Percentiles rank a stretch among this genome's conserved stretches.
Evolutionary conservation across 2,113 vertebrate genomes (phyloP).

Genomic region (Odocoileus virginianus): DNA sequence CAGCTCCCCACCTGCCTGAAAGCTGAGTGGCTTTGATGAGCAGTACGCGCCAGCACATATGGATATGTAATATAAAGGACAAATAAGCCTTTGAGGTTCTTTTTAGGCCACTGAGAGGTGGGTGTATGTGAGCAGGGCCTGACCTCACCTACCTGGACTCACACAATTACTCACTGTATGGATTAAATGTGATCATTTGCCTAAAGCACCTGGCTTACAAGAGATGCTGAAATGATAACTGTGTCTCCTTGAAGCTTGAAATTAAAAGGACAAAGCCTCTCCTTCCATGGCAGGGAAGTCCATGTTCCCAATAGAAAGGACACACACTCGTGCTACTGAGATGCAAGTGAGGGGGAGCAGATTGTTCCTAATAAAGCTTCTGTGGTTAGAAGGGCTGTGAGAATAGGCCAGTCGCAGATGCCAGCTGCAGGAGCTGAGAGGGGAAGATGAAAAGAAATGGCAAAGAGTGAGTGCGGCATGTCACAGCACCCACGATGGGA

Average conservation of each 20-base stretch:
- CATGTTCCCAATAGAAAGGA: background rate
- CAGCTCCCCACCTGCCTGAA: background rate
- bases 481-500: background rate
- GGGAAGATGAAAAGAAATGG: background rate
- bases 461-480: fast-evolving
- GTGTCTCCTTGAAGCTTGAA: background rate
- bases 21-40: background rate
- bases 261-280: background rate
- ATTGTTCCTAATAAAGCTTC: background rate
- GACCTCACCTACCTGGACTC: background rate
- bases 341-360: background rate
- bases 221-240: background rate
- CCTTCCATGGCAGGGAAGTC: background rate
- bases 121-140: background rate
- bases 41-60: background rate
- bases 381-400: background rate
- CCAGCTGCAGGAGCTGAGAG: fast-evolving
- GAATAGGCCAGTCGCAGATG: background rate
- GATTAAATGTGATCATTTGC: background rate
- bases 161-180: background rate
- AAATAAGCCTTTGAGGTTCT: background rate
- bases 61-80: background rate
- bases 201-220: background rate
- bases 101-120: background rate
- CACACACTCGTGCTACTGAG: background rate